Base-by-base conservation (phyloP, 2,888 invertebrate species). In the Harmothoe impar region DNA sequence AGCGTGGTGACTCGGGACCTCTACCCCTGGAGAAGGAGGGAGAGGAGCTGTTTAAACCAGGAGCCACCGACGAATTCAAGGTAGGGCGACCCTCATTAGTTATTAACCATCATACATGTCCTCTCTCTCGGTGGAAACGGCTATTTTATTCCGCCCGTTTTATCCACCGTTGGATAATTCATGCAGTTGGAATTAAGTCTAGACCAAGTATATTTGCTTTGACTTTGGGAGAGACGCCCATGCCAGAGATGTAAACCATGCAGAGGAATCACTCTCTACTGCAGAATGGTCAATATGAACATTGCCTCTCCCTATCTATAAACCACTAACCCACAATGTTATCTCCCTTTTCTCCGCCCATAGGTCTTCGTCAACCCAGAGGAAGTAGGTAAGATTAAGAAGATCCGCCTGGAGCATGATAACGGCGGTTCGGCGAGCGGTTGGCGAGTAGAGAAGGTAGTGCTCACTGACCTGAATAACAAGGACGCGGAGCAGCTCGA, bases 331-430 rank as follows among this genome's bases (percentile, higher is more conserved):
- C 15, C 1, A 3, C 62, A 12, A 62, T 20, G 7, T 7, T 15
- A 62, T 62, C 7, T 62, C 15, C 62, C 62, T 1, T 62, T n/a
- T n/a, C 20, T 3, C 62, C 20, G 10, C 23, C 52, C 35, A 31
- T 54, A 86, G 86, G 23, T 86, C 20, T 17, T 17, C 29, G 33
- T 86, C 86, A 54, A 86, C 31, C 86, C 52, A 12, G 86, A n/a
- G 1, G 93, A 93, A 23, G 92, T 95, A 43, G 95, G 95, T 31
- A 93, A 94, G 90, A 93, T 95, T 43, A 92, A 92, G 89, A 95
- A 95, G 91, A 94, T 95, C n/a, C 92, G 95, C 15, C 90, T 95
- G 29, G 94, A 95, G 81, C 94, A 95, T 91, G 94, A 94, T 89
- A 93, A 94, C 92, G 91, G 92, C 43, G 54, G 43, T 17, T 86